Conservation (phyloP, 2,888 invertebrate genomes). For the Kuschelorhynchus macadamiae region DNA sequence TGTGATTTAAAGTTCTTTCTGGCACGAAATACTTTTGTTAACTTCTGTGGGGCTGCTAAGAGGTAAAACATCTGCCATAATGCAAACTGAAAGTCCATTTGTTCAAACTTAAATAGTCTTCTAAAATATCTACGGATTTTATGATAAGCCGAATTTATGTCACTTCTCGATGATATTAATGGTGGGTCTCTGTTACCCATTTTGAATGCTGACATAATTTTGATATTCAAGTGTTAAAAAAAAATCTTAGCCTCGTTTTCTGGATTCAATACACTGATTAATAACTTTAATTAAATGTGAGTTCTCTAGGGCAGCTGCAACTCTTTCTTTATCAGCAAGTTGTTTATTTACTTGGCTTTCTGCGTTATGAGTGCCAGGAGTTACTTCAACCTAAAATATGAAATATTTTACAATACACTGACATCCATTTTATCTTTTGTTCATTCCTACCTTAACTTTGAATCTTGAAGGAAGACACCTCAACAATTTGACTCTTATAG, state of each 20-base stretch:
- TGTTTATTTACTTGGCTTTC: constrained; percentile 97
- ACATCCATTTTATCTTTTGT: too few relatives aligned
- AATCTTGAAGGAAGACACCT: constrained; percentile 87
- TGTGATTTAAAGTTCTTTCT: constrained; percentile 99
- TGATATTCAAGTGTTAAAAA: too few relatives aligned
- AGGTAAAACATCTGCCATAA: constrained; percentile 99
- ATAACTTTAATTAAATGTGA: constrained; percentile 91
- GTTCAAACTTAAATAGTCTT: constrained; percentile 89
- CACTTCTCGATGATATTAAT: constrained; percentile 73
- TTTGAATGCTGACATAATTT: not conserved
- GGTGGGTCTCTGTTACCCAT: constrained; percentile 69
- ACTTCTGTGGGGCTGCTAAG: constrained; percentile 96
- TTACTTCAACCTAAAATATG: constrained; percentile 79
- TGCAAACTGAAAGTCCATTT: constrained; percentile 99
- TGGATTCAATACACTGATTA: constrained; percentile 84
- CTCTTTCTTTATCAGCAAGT: constrained; percentile 96
- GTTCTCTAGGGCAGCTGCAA: constrained; percentile 98
- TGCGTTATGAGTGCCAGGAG: constrained; percentile 93
- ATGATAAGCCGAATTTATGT: constrained; percentile 86
- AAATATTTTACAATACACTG: too few relatives aligned
- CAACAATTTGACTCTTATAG: constrained; percentile 92
- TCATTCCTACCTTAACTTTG: constrained; percentile 73
- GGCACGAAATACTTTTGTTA: constrained; percentile 97
- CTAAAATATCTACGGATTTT: constrained; percentile 91
- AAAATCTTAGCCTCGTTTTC: constrained; percentile 51